Evolutionary conservation across 2,888 invertebrate genomes (phyloP).

Genomic region (Allophyes oxyacanthae): DNA sequence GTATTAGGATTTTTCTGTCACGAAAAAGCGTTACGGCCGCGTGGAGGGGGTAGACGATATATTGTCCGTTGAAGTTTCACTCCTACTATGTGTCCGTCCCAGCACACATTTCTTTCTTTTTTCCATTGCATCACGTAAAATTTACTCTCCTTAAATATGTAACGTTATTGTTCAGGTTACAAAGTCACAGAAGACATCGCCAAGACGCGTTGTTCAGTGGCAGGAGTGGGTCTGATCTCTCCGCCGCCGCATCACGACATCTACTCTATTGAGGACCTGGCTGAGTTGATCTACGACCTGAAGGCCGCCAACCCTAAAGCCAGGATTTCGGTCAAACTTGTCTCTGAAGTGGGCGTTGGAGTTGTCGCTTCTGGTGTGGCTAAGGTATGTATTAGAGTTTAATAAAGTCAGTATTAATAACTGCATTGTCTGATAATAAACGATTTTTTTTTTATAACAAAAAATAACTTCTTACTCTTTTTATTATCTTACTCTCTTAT

Average conservation of each 20-base stretch:
- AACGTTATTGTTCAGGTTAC: slow-evolving; percentile 77
- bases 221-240: slow-evolving; percentile 99
- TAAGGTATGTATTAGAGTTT: slow-evolving; percentile 89
- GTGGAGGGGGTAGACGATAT: too few relatives aligned
- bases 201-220: slow-evolving; percentile 97
- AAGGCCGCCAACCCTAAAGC: slow-evolving; percentile 99
- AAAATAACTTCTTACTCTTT: too few relatives aligned
- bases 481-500: too few relatives aligned
- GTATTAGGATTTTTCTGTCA: too few relatives aligned
- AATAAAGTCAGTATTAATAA: too few relatives aligned
- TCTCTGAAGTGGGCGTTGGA: slow-evolving; percentile 99
- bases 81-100: too few relatives aligned
- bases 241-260: slow-evolving; percentile 99
- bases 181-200: slow-evolving; percentile 99
- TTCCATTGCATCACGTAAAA: too few relatives aligned
- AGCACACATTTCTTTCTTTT: too few relatives aligned
- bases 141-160: neutral
- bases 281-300: slow-evolving; percentile 99
- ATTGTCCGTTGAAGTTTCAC: too few relatives aligned
- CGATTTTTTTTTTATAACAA: too few relatives aligned
- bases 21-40: too few relatives aligned
- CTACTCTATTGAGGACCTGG: slow-evolving; percentile 99
- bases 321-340: slow-evolving; percentile 98
- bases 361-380: slow-evolving; percentile 99
- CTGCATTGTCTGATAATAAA: too few relatives aligned